phyloP scores from a whole-genome alignment of 2,888 invertebrate genomes.

The Nymphalis urticae region DNA sequence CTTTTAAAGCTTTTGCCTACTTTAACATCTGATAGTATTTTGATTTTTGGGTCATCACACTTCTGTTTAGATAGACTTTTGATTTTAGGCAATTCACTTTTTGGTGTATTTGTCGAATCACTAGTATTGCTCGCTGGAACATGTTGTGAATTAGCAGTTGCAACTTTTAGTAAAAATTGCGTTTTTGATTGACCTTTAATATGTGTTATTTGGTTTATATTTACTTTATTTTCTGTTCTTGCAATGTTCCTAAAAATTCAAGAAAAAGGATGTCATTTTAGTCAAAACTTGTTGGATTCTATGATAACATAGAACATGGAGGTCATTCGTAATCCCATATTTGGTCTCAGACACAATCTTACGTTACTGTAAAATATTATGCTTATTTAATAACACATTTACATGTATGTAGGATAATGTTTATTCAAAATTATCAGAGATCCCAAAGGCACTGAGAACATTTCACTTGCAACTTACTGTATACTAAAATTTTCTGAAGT shows the following conservation, averaged over 20 bases:
- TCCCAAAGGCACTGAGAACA: too few relatives aligned
- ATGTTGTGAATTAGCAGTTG: slow-evolving; percentile 25
- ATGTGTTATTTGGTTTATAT: slow-evolving; percentile 35
- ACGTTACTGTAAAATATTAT: background rate
- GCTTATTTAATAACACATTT: background rate
- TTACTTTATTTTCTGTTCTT: slow-evolving; percentile 44
- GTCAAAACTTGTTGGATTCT: background rate
- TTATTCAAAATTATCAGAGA: too few relatives aligned
- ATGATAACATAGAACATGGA: too few relatives aligned
- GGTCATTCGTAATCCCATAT: background rate
- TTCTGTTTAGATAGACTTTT: slow-evolving; percentile 39
- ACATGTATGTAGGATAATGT: too few relatives aligned
- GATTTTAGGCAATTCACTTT: slow-evolving; percentile 6
- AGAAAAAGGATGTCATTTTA: background rate
- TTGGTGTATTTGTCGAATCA: slow-evolving; percentile 18
- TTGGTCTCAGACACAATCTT: background rate
- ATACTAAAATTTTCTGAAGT: slow-evolving; percentile 56
- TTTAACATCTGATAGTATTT: slow-evolving; percentile 71
- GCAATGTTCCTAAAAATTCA: slow-evolving; percentile 46
- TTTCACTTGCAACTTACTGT: slow-evolving; percentile 52
- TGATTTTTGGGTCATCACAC: slow-evolving; percentile 59
- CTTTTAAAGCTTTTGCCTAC: slow-evolving; percentile 53
- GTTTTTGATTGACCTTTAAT: slow-evolving; percentile 39
- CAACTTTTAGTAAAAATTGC: slow-evolving; percentile 43
- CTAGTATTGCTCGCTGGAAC: background rate